A percentile compares a stretch with the other conserved stretches of the same genome.
phyloP scores from a whole-genome alignment of 2,113 vertebrate species.

The Caranx melampygus region DNA sequence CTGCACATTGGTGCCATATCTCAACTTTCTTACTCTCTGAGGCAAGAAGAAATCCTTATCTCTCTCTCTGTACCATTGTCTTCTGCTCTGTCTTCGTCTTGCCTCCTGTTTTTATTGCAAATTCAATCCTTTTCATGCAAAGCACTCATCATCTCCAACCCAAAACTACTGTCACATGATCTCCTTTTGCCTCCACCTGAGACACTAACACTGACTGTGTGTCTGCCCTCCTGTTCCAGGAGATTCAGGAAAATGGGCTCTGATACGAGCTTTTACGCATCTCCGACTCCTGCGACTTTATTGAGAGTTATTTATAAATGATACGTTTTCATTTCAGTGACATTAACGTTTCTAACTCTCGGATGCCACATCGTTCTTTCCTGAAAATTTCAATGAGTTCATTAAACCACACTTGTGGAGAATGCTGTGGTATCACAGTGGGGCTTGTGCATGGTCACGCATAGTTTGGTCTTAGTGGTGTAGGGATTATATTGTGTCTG shows the following conservation, averaged over 20 bases:
- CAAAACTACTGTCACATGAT: background rate
- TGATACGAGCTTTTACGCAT: background rate
- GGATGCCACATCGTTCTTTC: too few relatives aligned
- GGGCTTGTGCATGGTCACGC: background rate
- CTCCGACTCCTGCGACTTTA: background rate
- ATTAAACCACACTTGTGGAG: background rate
- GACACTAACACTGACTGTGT: background rate
- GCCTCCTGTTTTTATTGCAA: background rate
- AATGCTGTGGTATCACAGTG: background rate
- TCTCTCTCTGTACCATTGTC: background rate
- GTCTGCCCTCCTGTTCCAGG: too few relatives aligned
- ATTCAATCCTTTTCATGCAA: background rate
- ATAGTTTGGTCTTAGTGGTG: background rate
- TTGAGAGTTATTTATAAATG: background rate
- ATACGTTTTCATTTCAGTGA: background rate
- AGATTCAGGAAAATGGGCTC: background rate
- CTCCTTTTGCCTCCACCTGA: background rate
- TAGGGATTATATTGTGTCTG: too few relatives aligned
- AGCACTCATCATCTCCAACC: background rate
- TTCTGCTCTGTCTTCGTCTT: background rate
- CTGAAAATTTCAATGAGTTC: background rate
- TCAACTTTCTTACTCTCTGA: background rate
- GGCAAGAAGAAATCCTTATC: background rate
- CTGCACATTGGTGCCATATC: background rate
- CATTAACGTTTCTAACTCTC: background rate